Percentiles rank a stretch among this genome's conserved stretches.
Conservation (phyloP, 2,113 vertebrate genomes). For the Coryphaenoides rupestris region DNA sequence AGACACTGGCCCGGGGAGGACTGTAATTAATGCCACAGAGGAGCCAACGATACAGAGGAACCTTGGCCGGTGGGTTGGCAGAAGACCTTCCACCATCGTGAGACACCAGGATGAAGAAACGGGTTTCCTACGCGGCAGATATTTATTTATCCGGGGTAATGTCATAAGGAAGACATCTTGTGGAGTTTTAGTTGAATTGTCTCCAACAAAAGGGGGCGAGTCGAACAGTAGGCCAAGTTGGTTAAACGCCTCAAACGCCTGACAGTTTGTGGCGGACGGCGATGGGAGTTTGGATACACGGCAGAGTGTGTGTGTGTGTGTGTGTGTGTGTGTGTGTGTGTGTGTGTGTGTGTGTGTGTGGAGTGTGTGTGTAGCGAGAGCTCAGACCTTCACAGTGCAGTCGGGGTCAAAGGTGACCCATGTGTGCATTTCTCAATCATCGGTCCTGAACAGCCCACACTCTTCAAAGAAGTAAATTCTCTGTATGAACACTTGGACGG, state of each 20-base stretch:
- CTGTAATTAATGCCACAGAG: neutral
- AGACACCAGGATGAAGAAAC: neutral
- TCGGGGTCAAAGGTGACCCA: constrained; percentile 47
- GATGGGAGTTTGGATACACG: neutral
- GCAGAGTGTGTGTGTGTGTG: constrained; percentile 13
- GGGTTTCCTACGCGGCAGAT: neutral
- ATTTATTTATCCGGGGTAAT: neutral
- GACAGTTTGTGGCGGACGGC: constrained; percentile 5
- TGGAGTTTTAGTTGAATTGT: neutral
- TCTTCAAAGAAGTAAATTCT: constrained; percentile 24
- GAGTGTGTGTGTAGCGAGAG: constrained; percentile 24
- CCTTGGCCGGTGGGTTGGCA: neutral
- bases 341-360: too few relatives aligned
- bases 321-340: too few relatives aligned
- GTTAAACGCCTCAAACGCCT: neutral
- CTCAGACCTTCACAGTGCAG: constrained; percentile 33
- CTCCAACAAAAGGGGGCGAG: neutral
- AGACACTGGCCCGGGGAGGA: neutral
- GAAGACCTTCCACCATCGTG: neutral
- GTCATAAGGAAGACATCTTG: neutral
- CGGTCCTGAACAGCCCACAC: constrained; percentile 35
- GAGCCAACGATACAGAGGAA: neutral
- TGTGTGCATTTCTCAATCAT: constrained; percentile 60
- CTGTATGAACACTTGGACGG: constrained; percentile 42
- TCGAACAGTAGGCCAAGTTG: neutral